These are phyloP conservation scores for Ramphastos sulfuratus DNA, from an alignment of 2,113 vertebrate genomes.

Conservation along the genomic window DNA sequence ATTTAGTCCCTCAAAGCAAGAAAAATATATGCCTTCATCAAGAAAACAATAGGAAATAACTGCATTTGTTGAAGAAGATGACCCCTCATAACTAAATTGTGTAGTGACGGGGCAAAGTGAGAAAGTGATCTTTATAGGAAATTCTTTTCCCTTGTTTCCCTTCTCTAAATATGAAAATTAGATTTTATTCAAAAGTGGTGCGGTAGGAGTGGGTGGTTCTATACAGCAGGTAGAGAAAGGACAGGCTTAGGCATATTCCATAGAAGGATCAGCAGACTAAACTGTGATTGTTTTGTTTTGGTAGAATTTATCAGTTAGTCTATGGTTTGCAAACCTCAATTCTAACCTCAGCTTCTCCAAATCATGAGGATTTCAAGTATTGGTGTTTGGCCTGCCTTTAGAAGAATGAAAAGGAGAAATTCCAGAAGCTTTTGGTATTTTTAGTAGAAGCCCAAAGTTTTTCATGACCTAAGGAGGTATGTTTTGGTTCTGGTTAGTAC, in stretches of 20 bases:
- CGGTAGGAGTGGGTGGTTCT: not conserved
- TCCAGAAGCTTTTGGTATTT: conserved; percentile 25
- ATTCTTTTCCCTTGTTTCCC: not conserved
- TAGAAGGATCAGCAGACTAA: rapidly evolving
- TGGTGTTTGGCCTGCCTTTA: not conserved
- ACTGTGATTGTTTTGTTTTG: not conserved
- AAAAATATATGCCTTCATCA: not conserved
- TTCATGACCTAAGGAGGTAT: not conserved
- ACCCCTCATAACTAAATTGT: not conserved
- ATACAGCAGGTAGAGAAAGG: not conserved
- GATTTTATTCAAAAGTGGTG: not conserved
- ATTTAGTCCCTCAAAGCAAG: not conserved
- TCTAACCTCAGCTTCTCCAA: not conserved
- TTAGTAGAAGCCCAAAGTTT: not conserved
- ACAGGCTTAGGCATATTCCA: not conserved
- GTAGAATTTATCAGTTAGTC: not conserved
- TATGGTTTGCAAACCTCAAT: not conserved
- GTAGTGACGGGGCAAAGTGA: not conserved
- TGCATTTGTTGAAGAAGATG: not conserved
- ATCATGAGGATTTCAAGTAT: not conserved
- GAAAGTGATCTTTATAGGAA: not conserved
- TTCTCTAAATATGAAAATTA: not conserved
- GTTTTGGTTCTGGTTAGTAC: not conserved
- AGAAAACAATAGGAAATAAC: not conserved
- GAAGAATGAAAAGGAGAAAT: not conserved